These are phyloP conservation scores for Odontophorus gujanensis DNA, from an alignment of 2,113 vertebrate species.

Conservation along the genomic window DNA sequence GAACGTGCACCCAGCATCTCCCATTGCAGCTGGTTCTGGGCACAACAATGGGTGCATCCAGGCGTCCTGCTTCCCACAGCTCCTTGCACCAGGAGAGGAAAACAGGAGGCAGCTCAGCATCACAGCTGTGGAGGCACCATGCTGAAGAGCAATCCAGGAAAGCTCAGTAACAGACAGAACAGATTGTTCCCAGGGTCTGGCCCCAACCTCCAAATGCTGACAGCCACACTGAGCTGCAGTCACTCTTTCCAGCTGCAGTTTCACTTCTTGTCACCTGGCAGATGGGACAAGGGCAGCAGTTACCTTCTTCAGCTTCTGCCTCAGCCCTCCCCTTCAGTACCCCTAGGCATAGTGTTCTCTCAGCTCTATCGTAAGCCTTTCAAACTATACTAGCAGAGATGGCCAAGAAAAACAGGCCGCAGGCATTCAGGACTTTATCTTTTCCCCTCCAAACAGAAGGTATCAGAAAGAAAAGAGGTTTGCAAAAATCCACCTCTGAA, in stretches of 20 bases:
- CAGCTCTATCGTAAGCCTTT: not conserved
- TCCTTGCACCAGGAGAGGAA: not conserved
- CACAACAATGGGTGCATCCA: not conserved
- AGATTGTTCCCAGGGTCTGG: not conserved
- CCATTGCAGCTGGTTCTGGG: not conserved
- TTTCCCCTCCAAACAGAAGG: not conserved
- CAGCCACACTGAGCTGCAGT: not conserved
- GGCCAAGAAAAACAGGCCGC: not conserved
- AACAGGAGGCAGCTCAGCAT: not conserved
- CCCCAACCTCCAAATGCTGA: not conserved
- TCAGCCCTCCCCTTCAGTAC: not conserved
- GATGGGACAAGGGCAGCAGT: not conserved
- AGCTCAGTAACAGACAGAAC: not conserved
- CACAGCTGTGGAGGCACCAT: not conserved
- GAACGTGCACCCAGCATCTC: fast-evolving
- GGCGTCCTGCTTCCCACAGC: not conserved
- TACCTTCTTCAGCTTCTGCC: not conserved
- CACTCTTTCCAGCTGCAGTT: not conserved
- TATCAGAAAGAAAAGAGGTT: not conserved
- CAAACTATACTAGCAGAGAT: not conserved
- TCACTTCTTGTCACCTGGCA: not conserved
- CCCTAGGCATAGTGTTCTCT: not conserved
- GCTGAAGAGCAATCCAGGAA: not conserved
- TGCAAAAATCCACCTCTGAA: not conserved
- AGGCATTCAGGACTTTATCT: not conserved